These are phyloP conservation scores for Cyclina sinensis DNA, from an alignment of 1,140 invertebrate species.

Conservation along the genomic window DNA sequence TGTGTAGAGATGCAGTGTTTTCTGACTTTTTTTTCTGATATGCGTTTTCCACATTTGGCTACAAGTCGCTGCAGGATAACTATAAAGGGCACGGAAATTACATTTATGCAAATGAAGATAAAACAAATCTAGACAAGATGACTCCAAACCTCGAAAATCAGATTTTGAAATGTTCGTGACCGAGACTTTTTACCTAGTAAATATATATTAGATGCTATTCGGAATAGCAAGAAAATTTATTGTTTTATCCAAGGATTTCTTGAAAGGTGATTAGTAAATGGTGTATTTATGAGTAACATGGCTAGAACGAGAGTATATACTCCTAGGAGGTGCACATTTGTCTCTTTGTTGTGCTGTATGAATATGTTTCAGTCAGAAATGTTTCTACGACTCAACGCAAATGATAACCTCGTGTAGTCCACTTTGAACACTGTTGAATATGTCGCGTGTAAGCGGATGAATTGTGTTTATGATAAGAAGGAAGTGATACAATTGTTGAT, in stretches of 20 bases:
- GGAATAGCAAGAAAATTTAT: slow-evolving; percentile 89
- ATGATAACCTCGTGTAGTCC: too few relatives aligned
- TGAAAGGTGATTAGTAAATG: slow-evolving; percentile 90
- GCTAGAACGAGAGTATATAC: slow-evolving; percentile 63
- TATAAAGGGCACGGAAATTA: slow-evolving; percentile 27
- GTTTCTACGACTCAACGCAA: too few relatives aligned
- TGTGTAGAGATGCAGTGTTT: too few relatives aligned
- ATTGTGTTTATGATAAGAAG: too few relatives aligned
- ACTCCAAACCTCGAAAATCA: slow-evolving; percentile 66
- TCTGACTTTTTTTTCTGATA: too few relatives aligned
- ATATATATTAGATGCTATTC: slow-evolving; percentile 88
- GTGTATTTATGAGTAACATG: slow-evolving; percentile 87
- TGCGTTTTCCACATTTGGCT: too few relatives aligned
- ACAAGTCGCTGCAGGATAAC: neutral
- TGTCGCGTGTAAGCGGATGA: too few relatives aligned
- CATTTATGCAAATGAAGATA: slow-evolving; percentile 66
- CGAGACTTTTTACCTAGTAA: slow-evolving; percentile 79
- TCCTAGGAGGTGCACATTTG: neutral
- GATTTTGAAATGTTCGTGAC: slow-evolving; percentile 74
- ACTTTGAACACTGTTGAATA: too few relatives aligned
- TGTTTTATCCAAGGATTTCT: slow-evolving; percentile 89
- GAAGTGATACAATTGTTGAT: too few relatives aligned
- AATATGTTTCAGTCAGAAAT: slow-evolving; percentile 30
- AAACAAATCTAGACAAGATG: slow-evolving; percentile 58
- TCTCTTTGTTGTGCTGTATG: slow-evolving; percentile 40